Evolutionary conservation across 1,140 invertebrate species (phyloP), one percentile per base, ranked within the genome.

Genomic region (Listronotus bonariensis): DNA sequence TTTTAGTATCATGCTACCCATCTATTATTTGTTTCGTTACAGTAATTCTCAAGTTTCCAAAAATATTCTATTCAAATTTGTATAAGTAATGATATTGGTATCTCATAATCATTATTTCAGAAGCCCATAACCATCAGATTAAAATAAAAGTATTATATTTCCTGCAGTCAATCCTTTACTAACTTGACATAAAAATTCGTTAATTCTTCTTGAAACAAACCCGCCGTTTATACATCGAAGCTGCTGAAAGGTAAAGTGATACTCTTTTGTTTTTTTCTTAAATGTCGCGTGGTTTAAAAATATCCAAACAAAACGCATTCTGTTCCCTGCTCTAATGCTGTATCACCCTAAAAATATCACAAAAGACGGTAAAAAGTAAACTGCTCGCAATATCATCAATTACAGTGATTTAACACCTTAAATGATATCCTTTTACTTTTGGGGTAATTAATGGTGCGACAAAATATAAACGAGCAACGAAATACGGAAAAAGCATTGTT

Each of bases 391-490:
- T 68, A 72, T 59, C 70, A 72, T 72, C 68, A 70, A 72, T 72
- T 72, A 72, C 56, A 70, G 71, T 72, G 71, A 72, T 72, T 72
- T 72, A 72, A 72, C 68, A 72, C 68, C 66, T 68, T 65, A 67
- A 72, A 65, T 72, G 70, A 70, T 70, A 65, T 63, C 55, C 62
- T 69, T 67, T 72, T 70, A 67, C 70, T 67, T 65, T 56, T 58
- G 46, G n/a, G 48, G 38, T 66, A 49, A 64, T 72, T 72, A 70
- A 72, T 72, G 65, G 49, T 53, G 57, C 64, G 71, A 67, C 68
- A 68, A 72, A 68, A 72, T 59, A 70, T 72, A 72, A 72, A 72
- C 67, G 71, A 59, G 60, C 36, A 42, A 61, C 65, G 67, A 70
- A 64, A 66, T 69, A 60, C 54, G 32, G 66, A 54, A 57, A 52